Conservation (phyloP, 2,888 invertebrate species). For the Heliconius ismenius region DNA sequence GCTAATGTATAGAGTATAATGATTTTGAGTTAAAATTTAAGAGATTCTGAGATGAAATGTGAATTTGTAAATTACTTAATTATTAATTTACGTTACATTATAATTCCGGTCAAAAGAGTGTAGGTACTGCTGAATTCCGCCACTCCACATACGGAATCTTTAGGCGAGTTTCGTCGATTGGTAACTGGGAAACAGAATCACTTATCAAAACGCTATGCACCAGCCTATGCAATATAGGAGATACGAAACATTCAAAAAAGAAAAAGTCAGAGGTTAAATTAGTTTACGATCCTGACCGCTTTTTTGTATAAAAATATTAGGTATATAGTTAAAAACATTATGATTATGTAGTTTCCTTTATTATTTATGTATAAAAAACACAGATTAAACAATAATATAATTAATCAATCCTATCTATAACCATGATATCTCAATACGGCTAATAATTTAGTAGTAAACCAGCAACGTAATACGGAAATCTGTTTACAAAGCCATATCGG, state of each 20-base stretch:
- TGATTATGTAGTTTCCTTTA: no score
- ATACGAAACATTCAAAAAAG: not conserved
- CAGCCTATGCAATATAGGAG: not conserved
- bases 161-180: not conserved
- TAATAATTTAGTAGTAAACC: constrained; percentile 41
- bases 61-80: no score
- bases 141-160: not conserved
- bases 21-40: no score
- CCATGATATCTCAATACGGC: constrained; percentile 23
- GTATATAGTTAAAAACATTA: no score
- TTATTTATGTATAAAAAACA: not conserved
- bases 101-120: not conserved
- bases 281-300: not conserved
- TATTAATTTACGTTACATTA: no score
- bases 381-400: constrained; percentile 9
- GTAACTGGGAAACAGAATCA: not conserved
- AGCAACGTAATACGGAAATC: constrained; percentile 40
- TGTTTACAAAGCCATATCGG: constrained; percentile 45
- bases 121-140: no score
- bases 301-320: no score
- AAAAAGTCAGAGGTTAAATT: not conserved
- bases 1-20: no score
- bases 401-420: constrained; percentile 11
- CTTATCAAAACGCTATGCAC: not conserved
- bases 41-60: no score